Percentiles rank a stretch among this genome's conserved stretches.
Evolutionary conservation across 2,888 invertebrate species (phyloP).

Genomic region (Drosophila nr. fundita): DNA sequence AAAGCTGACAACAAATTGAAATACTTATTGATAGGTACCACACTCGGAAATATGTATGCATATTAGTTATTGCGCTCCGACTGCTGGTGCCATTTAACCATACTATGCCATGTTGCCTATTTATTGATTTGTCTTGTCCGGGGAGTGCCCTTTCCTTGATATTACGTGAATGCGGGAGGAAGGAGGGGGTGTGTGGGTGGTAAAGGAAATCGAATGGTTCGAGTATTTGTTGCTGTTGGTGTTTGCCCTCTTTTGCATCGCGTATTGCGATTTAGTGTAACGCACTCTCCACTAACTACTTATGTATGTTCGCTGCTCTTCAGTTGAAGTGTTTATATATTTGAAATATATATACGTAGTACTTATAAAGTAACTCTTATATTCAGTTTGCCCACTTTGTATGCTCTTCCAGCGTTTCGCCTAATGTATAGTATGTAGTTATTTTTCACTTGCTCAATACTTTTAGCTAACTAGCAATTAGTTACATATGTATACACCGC

Average conservation of each 20-base stretch:
- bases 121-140: constrained; percentile 58
- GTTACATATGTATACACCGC: constrained; percentile 65
- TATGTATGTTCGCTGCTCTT: constrained; percentile 34
- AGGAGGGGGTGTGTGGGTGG: not conserved
- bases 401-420: constrained; percentile 35
- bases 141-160: constrained; percentile 28
- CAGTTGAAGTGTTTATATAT: constrained; percentile 56
- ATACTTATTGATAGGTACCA: constrained; percentile 76
- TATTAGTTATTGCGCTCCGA: constrained; percentile 25
- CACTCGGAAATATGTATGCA: constrained; percentile 67
- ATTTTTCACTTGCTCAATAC: constrained; percentile 54
- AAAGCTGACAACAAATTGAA: constrained; percentile 80
- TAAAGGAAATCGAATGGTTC: constrained; percentile 9
- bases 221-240: constrained; percentile 10
- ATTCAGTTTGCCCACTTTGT: constrained; percentile 52
- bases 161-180: constrained; percentile 13
- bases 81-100: constrained; percentile 25
- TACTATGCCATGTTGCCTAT: constrained; percentile 20
- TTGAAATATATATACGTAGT: constrained; percentile 65
- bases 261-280: constrained; percentile 32
- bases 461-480: constrained; percentile 79
- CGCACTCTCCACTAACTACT: constrained; percentile 21
- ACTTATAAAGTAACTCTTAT: constrained; percentile 72
- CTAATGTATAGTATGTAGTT: constrained; percentile 45
- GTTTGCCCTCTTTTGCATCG: constrained; percentile 18